Base-by-base conservation (phyloP, 2,113 vertebrate species). In the Brienomyrus brachyistius region DNA sequence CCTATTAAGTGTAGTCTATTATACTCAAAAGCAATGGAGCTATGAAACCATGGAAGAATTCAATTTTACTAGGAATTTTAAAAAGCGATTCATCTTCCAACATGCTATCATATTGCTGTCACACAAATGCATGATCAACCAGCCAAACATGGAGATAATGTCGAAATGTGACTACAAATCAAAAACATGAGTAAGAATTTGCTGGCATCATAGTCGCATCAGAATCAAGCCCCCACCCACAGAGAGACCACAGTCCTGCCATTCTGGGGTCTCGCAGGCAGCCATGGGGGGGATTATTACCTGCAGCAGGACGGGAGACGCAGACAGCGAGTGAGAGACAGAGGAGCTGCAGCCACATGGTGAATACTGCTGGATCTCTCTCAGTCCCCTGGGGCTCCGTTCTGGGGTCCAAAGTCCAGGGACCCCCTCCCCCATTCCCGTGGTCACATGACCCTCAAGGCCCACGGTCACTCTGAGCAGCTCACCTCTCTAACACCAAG, bases 311-410 rank as follows among this genome's bases (percentile, higher is more conserved):
- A 43, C 31, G 88, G 87, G 92, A 93, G 90, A 86, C 13, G 80
- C 15, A 87, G 17, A 93, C 6, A 51, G 40, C 48, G 23, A 93
- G 90, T 54, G 93, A 17, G 13, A 94, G 27, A 62, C 27, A 74
- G 84, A 96, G 88, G 77, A 94, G 83, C 27, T 80, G 90, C 15
- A 92, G 91, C 91, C 89, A 91, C 95, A 95, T 95, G 2, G 88
- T 92, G 88, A 87, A 90, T 77, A 89, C 59, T 51, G 86, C 89
- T 43, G 31, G 62, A 27, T 43, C 48, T 66, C 31, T 27, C 48
- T 74, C 80, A 52, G 87, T 17, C 40, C 88, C 91, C 88, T 84
- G 11, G 51, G 51, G 89, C 2, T 91, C 59, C 89, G 27, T 80
- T 56, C 86, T 90, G 88, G 82, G 88, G 94, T 92, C 51, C 93